phyloP scores from a whole-genome alignment of 1,140 invertebrate species.

The Papilio glaucus region DNA sequence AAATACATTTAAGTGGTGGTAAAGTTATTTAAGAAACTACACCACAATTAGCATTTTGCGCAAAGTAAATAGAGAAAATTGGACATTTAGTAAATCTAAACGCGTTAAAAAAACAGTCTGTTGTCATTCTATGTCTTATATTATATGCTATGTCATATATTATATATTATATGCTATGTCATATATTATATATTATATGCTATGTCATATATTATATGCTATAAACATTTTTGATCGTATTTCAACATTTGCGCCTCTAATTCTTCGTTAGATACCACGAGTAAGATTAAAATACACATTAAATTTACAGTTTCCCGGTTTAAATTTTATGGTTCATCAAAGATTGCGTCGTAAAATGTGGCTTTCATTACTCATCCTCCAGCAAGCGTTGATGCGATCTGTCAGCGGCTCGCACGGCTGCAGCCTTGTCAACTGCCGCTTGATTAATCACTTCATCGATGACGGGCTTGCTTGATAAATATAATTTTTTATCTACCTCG shows the following conservation, averaged over 20 bases:
- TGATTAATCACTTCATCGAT: slow-evolving; percentile 60
- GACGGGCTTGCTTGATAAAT: not conserved
- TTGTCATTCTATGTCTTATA: no score
- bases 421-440: slow-evolving; percentile 61
- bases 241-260: slow-evolving; percentile 35
- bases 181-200: no score
- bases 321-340: slow-evolving; percentile 67
- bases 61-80: no score
- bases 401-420: slow-evolving; percentile 48
- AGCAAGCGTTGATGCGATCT: slow-evolving; percentile 39
- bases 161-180: no score
- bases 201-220: slow-evolving; percentile 40
- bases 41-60: no score
- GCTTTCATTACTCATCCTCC: slow-evolving; percentile 63
- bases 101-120: no score
- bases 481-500: slow-evolving; percentile 15
- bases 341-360: slow-evolving; percentile 65
- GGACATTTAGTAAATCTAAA: no score
- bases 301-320: slow-evolving; percentile 55
- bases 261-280: slow-evolving; percentile 4
- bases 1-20: no score
- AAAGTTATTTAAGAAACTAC: no score
- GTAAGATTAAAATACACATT: slow-evolving; percentile 49
- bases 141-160: no score
- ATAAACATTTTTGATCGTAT: slow-evolving; percentile 38